Evolutionary conservation across 1,140 invertebrate genomes (phyloP), one percentile per base, ranked within the genome.

Genomic region (Leptonema lineaticorne): DNA sequence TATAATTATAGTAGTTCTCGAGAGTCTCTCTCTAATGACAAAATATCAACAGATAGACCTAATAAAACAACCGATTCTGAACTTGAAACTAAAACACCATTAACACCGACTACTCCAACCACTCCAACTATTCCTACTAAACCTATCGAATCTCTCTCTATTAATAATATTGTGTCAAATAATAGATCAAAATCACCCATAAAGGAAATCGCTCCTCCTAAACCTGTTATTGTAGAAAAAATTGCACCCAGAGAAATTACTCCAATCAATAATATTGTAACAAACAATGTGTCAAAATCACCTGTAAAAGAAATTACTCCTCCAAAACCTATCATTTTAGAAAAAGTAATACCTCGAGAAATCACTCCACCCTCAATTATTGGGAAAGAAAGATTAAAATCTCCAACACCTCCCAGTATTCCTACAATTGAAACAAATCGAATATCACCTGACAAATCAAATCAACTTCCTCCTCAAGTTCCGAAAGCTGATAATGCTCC

Each of bases 381-480:
- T 22, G 18, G 66, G 11, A 70, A 63, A 67, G 69, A 70, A 58
- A 67, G 46, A 48, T 53, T 60, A 14, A 65, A 65, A 27, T 65
- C 63, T 18, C 50, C 60, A 26, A 70, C 9, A 45, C 69, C 69
- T 22, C 22, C 59, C 1, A 28, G 67, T 16, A 11, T 48, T 37
- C 28, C 20, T 22, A 50, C 33, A 18, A 41, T 50, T 1, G 48
- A 29, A 24, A 64, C 59, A 33, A 57, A 30, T 16, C 65, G 27
- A 37, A 24, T 30, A 60, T 64, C 66, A 6, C 66, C 80, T 29
- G 80, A 81, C 77, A 77, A 77, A 60, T 76, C 76, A 79, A 77
- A 77, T 75, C 80, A 83, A 68, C 75, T 86, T 56, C 87, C 87
- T 37, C 88, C 87, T 0, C 84, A 85, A 72, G 79, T 85, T 41